Conservation (phyloP, 2,888 invertebrate species). For the Eurytoma adleriae region DNA sequence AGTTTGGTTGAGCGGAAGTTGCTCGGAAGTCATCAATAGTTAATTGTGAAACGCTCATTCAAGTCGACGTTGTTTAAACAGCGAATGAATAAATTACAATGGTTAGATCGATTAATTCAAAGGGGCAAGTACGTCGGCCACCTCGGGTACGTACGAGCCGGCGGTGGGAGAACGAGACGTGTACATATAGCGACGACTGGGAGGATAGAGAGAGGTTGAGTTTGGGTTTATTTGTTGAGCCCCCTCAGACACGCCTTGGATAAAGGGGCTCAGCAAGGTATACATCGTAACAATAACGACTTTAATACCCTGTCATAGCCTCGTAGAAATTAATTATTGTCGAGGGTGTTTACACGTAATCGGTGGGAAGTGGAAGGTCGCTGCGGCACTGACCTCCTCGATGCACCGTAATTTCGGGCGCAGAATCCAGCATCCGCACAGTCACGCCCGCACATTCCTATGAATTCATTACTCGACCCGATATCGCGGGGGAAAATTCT, state of each 20-base stretch:
- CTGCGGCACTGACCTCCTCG: neutral
- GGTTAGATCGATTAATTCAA: neutral
- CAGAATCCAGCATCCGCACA: too few species aligned
- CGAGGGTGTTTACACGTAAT: slow-evolving; percentile 33
- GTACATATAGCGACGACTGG: neutral
- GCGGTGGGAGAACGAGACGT: too few species aligned
- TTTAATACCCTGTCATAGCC: slow-evolving; percentile 43
- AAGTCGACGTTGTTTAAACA: too few species aligned
- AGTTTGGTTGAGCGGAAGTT: too few species aligned
- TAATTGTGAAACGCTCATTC: too few species aligned
- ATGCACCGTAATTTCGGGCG: too few species aligned
- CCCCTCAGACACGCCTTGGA: slow-evolving; percentile 24
- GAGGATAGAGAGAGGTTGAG: neutral
- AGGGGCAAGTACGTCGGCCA: neutral
- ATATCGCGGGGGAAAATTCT: too few species aligned
- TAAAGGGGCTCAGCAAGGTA: slow-evolving; percentile 43
- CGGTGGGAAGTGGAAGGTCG: neutral
- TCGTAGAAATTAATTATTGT: slow-evolving; percentile 37
- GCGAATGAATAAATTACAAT: neutral
- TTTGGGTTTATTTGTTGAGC: slow-evolving; percentile 38
- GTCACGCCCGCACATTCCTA: too few species aligned
- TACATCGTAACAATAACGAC: slow-evolving; percentile 40
- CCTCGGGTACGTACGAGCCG: too few species aligned
- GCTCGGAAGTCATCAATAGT: too few species aligned
- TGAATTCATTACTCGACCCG: too few species aligned